A percentile compares a stretch with the other conserved stretches of the same genome.
Evolutionary conservation across 1,140 invertebrate species (phyloP).

Genomic region (Bradysia coprophila): DNA sequence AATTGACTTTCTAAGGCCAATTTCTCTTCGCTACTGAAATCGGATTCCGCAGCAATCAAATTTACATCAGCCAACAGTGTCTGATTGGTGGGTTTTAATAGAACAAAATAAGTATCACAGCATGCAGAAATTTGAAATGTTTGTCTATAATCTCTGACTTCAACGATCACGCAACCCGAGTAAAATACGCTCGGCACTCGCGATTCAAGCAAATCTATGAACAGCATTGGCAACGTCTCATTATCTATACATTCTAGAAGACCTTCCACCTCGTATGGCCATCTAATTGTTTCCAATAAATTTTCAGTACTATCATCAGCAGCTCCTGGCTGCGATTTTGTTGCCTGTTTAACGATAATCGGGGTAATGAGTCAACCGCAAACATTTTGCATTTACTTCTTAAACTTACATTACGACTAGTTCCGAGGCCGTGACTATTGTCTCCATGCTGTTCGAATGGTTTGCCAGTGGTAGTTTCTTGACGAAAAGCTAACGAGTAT

Average conservation of each 20-base stretch:
- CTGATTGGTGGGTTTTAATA: slow-evolving; percentile 71
- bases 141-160: slow-evolving; percentile 76
- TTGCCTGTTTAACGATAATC: too few species aligned
- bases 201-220: slow-evolving; percentile 66
- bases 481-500: slow-evolving; percentile 64
- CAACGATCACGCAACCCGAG: slow-evolving; percentile 77
- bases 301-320: slow-evolving; percentile 31
- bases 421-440: background rate
- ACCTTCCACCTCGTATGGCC: slow-evolving; percentile 61
- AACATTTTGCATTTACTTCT: slow-evolving; percentile 3
- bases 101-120: slow-evolving; percentile 65
- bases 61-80: slow-evolving; percentile 36
- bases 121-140: slow-evolving; percentile 43
- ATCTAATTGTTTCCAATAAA: slow-evolving; percentile 48
- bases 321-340: slow-evolving; percentile 7
- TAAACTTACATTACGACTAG: background rate
- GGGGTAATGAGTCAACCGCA: slow-evolving; percentile 6
- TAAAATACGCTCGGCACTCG: slow-evolving; percentile 71
- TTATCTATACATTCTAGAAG: slow-evolving; percentile 63
- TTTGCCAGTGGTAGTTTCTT: slow-evolving; percentile 15
- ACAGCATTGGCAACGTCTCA: slow-evolving; percentile 67
- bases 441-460: slow-evolving; percentile 8
- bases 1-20: slow-evolving; percentile 63
- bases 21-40: slow-evolving; percentile 61
- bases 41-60: slow-evolving; percentile 39